Evolutionary conservation across 1,140 invertebrate genomes (phyloP), one percentile per base, ranked within the genome.

Genomic region (Philopotamus ludificatus): DNA sequence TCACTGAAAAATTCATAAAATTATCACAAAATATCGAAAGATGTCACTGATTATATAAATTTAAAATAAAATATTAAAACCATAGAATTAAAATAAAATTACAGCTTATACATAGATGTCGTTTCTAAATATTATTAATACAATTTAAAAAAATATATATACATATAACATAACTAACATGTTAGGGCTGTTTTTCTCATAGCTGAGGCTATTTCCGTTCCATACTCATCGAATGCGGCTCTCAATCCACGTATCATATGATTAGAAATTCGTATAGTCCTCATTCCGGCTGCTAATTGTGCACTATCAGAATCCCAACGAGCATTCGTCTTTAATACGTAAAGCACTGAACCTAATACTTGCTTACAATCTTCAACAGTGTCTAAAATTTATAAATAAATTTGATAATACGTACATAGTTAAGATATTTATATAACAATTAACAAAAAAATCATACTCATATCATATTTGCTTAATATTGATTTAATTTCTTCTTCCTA

Each of bases 251-350:
- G 61, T 42, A 64, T 66, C 12, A 70, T 57, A 42, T 70, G 59
- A 45, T 47, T 66, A 16, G 62, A 61, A 9, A 70, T 61, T 21
- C 68, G 59, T n/a, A 64, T 55, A 23, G 51, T 66, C 4, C 65
- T 18, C 12, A 70, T 61, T 7, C 61, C 64, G 7, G 60, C 45
- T 15, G 65, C 68, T 26, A 70, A 18, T 39, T 63, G 60, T 8
- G 65, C 50, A 42, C 60, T 62, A 22, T 70, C 68, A 0, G 64
- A 57, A 51, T 64, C 68, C 68, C 68, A 70, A 26, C 49, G 47
- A 20, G 57, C 64, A 12, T 60, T 58, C 20, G 20, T 66, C 45
- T 42, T 66, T 20, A 70, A 50, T 9, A 55, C 26, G 12, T 66
- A 66, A 16, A 70, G 42, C 20, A 70, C 18, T 10, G 54, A 44